A percentile compares a stretch with the other conserved stretches of the same genome.
Conservation (phyloP, 2,888 invertebrate species). For the Drosophila barbarae region DNA sequence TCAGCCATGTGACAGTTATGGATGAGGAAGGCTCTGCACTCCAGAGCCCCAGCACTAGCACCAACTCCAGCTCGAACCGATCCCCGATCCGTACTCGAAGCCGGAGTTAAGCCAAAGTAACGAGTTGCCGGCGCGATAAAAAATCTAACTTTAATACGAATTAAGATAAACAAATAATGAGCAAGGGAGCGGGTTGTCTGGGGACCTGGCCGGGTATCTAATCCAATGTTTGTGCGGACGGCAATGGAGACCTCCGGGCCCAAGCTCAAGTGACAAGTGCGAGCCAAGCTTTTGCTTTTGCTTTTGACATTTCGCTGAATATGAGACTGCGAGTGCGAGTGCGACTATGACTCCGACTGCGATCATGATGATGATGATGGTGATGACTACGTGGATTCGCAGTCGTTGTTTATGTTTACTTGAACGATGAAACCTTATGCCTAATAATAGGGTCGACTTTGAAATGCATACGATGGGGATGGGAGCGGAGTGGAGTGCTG, state of each 20-base stretch:
- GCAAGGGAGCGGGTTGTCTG: slow-evolving; percentile 24
- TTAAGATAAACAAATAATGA: slow-evolving; percentile 67
- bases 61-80: not conserved
- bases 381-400: slow-evolving; percentile 33
- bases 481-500: not conserved
- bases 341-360: not conserved
- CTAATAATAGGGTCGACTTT: slow-evolving; percentile 75
- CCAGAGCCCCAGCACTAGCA: not conserved
- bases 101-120: slow-evolving; percentile 50
- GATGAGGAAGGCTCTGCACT: slow-evolving; percentile 53
- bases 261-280: slow-evolving; percentile 72
- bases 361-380: slow-evolving; percentile 6
- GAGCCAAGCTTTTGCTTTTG: slow-evolving; percentile 28
- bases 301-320: slow-evolving; percentile 58
- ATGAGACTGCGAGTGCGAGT: slow-evolving; percentile 12
- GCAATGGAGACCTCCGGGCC: slow-evolving; percentile 59
- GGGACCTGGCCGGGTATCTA: slow-evolving; percentile 9
- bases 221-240: slow-evolving; percentile 31
- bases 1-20: slow-evolving; percentile 70
- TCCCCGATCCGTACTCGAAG: slow-evolving; percentile 17
- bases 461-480: slow-evolving; percentile 63
- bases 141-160: slow-evolving; percentile 71
- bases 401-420: slow-evolving; percentile 40
- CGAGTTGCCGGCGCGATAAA: slow-evolving; percentile 63
- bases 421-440: slow-evolving; percentile 66